phyloP scores from a whole-genome alignment of 2,113 vertebrate species.

The Crotalus tigris region DNA sequence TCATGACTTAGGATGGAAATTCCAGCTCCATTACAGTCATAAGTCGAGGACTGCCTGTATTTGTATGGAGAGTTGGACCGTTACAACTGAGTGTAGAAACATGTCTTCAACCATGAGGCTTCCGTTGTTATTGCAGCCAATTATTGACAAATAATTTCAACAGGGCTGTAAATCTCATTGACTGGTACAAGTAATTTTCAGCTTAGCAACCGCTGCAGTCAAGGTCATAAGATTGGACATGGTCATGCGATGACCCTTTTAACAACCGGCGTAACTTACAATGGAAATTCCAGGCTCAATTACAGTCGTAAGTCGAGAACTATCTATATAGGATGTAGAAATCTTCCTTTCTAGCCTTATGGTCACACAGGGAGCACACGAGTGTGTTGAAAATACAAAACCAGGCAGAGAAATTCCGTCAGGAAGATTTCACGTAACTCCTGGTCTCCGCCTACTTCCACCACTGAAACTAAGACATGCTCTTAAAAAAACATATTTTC shows the following conservation, averaged over 20 bases:
- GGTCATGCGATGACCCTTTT: neutral
- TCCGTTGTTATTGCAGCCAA: neutral
- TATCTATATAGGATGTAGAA: neutral
- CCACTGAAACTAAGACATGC: neutral
- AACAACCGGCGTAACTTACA: rapidly evolving
- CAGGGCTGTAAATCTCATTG: neutral
- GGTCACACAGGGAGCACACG: neutral
- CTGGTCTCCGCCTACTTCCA: neutral
- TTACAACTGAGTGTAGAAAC: neutral
- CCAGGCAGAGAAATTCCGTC: neutral
- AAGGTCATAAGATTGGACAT: neutral
- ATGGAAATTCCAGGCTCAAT: neutral
- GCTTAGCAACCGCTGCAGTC: neutral
- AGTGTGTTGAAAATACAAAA: neutral
- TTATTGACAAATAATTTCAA: neutral
- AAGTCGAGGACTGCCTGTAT: neutral
- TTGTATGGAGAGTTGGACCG: neutral
- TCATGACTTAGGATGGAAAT: neutral
- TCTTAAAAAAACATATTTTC: neutral
- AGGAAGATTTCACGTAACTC: too few species aligned
- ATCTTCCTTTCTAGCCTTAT: neutral
- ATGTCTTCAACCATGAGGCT: neutral
- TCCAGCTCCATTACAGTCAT: neutral
- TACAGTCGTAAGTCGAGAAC: neutral
- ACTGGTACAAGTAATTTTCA: neutral